Percentiles rank a stretch among this genome's conserved stretches.
Conservation (phyloP, 2,888 invertebrate species). For the Monoplex corrugatus region DNA sequence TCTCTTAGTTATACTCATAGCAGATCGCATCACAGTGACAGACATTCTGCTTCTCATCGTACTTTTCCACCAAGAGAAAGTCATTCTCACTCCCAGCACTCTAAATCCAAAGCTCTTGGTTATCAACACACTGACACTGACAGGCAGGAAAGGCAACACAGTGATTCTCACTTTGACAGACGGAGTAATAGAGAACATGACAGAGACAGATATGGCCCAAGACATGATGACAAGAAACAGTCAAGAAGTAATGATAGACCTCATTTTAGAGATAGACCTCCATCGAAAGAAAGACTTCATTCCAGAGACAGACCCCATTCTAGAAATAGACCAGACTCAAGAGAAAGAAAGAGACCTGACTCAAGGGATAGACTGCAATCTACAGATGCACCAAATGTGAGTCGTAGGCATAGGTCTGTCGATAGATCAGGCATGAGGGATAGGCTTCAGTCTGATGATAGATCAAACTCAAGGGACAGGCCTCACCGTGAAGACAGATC, state of each 20-base stretch:
- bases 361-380: too few relatives aligned
- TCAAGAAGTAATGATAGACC: too few relatives aligned
- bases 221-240: not conserved
- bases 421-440: too few relatives aligned
- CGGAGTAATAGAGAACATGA: too few relatives aligned
- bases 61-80: not conserved
- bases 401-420: too few relatives aligned
- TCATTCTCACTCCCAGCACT: not conserved
- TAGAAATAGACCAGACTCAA: slow-evolving; percentile 1
- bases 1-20: not conserved
- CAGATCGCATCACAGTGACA: slow-evolving; percentile 1
- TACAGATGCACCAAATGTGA: too few relatives aligned
- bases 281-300: not conserved
- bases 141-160: not conserved
- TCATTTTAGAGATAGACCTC: not conserved
- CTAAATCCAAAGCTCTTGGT: not conserved
- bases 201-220: not conserved
- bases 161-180: not conserved
- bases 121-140: not conserved
- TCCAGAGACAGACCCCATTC: not conserved
- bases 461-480: too few relatives aligned
- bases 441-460: too few relatives aligned
- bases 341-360: too few relatives aligned
- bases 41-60: not conserved
- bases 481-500: too few relatives aligned